phyloP scores from a whole-genome alignment of 1,140 invertebrate species.

The Diachasmimorpha longicaudata region DNA sequence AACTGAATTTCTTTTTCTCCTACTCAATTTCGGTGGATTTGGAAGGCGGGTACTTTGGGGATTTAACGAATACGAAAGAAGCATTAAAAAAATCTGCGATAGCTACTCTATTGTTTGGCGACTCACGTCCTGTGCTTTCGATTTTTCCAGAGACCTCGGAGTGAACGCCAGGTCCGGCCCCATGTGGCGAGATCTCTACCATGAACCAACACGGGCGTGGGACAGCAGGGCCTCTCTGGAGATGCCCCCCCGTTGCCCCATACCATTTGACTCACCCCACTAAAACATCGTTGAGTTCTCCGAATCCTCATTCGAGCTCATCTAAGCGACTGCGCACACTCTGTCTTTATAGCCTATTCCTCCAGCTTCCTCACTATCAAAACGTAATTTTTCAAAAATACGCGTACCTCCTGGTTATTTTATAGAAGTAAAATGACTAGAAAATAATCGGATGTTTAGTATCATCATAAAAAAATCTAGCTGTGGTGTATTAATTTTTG shows the following conservation, averaged over 20 bases:
- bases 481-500: too few relatives aligned
- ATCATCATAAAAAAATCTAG: too few relatives aligned
- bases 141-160: slow-evolving; percentile 6
- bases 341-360: background rate
- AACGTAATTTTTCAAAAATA: background rate
- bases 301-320: background rate
- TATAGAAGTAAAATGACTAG: too few relatives aligned
- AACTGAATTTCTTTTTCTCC: background rate
- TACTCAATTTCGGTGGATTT: background rate
- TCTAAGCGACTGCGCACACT: background rate
- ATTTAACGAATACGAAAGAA: too few relatives aligned
- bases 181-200: slow-evolving; percentile 14
- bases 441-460: too few relatives aligned
- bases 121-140: slow-evolving; percentile 14
- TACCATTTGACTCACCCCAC: background rate
- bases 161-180: background rate
- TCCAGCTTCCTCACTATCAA: background rate
- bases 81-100: background rate
- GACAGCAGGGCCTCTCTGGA: background rate
- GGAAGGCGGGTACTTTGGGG: too few relatives aligned
- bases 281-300: background rate
- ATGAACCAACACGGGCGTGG: background rate
- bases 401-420: background rate
- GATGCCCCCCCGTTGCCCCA: background rate
- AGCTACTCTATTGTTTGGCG: background rate